Evolutionary conservation across 2,797 vertebrate genomes (phyloP), one percentile per base, ranked within the genome.

Genomic region (Coilia nasus): DNA sequence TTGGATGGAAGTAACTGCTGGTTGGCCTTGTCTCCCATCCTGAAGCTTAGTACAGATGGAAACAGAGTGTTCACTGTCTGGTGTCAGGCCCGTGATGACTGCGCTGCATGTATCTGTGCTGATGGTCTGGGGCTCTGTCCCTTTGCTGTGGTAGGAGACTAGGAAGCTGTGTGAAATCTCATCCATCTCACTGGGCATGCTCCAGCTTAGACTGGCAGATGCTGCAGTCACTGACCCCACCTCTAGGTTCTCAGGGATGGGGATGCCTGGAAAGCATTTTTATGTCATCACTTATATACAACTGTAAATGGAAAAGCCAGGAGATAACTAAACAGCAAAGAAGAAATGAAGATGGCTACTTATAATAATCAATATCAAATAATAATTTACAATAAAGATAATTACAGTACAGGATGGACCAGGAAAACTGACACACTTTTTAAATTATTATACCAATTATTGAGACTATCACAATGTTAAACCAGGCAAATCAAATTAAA

Each of bases 141-240:
- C 83, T 25, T n/a, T 7, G 14, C 62, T 71, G 44, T 50, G 44
- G 44, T 23, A 83, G 41, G 83, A 71, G 21, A 83, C 15, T 21
- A 15, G 60, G 83, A 71, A 83, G 0, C 1, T 44, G 82, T 83
- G 82, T 64, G 14, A 31, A 46, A 46, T 62, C n/a, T 35, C 1
- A 4, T 64, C 82, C 82, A 83, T 62, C 21, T 60, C 82, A 64
- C 57, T 50, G 28, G 82, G 82, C 21, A 23, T 44, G 19, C 21
- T 83, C 82, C 82, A 83, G 17, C 19, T 62, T 0, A 83, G 82
- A 19, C 14, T 28, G 17, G 35, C 56, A 12, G 28, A 83, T n/a
- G 59, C 21, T 60, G 21, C 57, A 60, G 57, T 60, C 57, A 6
- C 57, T 60, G 57, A 60, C 57, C 4, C 57, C 57, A 60, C 57